Conservation (phyloP, 2,113 vertebrate species). For the Leptocoma aspasia region DNA sequence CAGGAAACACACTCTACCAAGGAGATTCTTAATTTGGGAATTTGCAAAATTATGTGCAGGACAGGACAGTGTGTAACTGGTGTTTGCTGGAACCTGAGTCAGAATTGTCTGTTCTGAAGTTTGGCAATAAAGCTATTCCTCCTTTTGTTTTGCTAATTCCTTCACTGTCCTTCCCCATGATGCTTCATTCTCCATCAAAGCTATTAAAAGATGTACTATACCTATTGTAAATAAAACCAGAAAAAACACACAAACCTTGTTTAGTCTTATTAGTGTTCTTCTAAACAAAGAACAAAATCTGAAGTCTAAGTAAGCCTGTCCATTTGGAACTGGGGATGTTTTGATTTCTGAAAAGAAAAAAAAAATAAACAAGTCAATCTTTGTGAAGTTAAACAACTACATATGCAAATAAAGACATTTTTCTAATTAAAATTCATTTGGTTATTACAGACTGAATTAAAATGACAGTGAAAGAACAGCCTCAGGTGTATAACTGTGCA, state of each 20-base stretch:
- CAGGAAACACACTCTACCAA: not conserved
- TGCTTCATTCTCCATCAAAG: not conserved
- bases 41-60: not conserved
- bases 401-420: constrained; percentile 56
- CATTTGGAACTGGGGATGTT: not conserved
- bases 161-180: not conserved
- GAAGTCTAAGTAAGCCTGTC: not conserved
- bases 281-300: not conserved
- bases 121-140: not conserved
- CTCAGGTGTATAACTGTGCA: constrained; percentile 72
- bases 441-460: constrained; percentile 64
- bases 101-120: not conserved
- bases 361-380: not conserved
- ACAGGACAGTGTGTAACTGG: not conserved
- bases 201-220: not conserved
- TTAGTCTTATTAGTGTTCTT: not conserved
- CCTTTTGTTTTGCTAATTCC: not conserved
- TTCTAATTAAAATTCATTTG: constrained; percentile 64
- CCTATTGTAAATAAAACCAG: not conserved
- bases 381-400: constrained; percentile 9
- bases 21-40: not conserved
- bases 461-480: constrained; percentile 66
- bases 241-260: not conserved
- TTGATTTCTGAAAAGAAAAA: not conserved
- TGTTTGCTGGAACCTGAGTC: not conserved